Base-by-base conservation (phyloP, 2,113 vertebrate species). In the Budorcas taxicolor region DNA sequence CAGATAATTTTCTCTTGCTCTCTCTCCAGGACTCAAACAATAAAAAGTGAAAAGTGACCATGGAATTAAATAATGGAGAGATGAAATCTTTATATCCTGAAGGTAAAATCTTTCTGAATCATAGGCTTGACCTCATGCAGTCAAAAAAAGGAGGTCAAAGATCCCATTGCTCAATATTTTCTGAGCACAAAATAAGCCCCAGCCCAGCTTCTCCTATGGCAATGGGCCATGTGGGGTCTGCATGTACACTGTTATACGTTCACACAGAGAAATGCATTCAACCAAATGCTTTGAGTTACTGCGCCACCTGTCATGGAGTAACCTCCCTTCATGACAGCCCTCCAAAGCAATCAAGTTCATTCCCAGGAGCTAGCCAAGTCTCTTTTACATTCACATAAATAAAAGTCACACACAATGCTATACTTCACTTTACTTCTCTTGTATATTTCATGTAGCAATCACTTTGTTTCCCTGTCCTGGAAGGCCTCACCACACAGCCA, bases 331-430 rank as follows among this genome's bases (percentile, higher is more conserved):
- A 4, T 71, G 27, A 71, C 14, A 62, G 50, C 5, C 45, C 40
- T 95, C 52, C n/a, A 90, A 92, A 91, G 55, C 17, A 87, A 64
- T 52, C 55, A 92, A 58, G 21, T 92, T 95, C n/a, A 92, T n/a
- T 97, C 21, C 17, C 81, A 92, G 52, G 94, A 90, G 82, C 45
- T 94, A 50, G 15, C 31, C 81, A 95, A 97, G 13, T 95, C 21
- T 50, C 74, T 97, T 92, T 92, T 95, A 45, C 47, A 67, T 29
- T 92, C 45, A 92, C 40, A 58, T 67, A 60, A 96, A 55, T 88
- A 95, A 84, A 96, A 92, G 91, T 55, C 16, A 83, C 27, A 94
- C 36, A 80, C 25, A 94, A 33, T 92, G 40, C 9, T 55, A 12
- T 50, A 45, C 19, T 94, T 82, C 55, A 57, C 53, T 74, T 84